Conservation (phyloP, 64 coral and sea anemone species). For the Montipora cactus region DNA sequence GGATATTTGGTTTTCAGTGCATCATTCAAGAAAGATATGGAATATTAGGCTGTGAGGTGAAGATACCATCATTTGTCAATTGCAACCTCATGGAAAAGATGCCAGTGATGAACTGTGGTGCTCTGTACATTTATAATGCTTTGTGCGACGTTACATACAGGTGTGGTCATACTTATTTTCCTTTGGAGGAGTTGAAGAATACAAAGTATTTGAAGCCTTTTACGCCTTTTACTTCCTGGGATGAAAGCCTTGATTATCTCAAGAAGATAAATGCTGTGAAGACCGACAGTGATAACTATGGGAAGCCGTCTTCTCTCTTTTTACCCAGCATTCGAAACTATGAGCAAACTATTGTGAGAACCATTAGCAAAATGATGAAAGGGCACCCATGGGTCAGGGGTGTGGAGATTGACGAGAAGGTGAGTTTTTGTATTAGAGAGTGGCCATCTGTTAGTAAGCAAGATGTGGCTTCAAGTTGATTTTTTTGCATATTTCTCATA, state of each 20-base stretch:
- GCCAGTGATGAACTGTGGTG: constrained; percentile 8
- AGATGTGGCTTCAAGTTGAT: too few species aligned
- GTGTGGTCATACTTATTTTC: constrained; percentile 24
- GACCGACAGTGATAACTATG: neutral
- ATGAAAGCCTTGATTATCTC: neutral
- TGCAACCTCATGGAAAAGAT: neutral
- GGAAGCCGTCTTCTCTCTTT: neutral
- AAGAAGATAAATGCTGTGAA: neutral
- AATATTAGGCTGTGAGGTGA: constrained; percentile 2
- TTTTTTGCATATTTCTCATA: too few species aligned
- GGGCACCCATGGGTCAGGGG: neutral
- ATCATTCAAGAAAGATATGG: neutral
- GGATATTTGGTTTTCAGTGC: constrained; percentile 17
- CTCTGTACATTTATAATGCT: constrained; percentile 9
- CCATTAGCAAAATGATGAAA: neutral
- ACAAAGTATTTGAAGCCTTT: neutral
- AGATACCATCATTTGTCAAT: neutral
- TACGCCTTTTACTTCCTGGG: neutral
- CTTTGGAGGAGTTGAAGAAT: neutral
- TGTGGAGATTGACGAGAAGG: neutral
- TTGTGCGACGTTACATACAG: neutral
- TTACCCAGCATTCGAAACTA: neutral
- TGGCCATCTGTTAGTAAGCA: too few species aligned
- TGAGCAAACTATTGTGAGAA: constrained; percentile 9
- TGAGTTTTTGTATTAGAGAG: neutral